Conservation (phyloP, 2,113 vertebrate genomes). For the Harpagus bidentatus region DNA sequence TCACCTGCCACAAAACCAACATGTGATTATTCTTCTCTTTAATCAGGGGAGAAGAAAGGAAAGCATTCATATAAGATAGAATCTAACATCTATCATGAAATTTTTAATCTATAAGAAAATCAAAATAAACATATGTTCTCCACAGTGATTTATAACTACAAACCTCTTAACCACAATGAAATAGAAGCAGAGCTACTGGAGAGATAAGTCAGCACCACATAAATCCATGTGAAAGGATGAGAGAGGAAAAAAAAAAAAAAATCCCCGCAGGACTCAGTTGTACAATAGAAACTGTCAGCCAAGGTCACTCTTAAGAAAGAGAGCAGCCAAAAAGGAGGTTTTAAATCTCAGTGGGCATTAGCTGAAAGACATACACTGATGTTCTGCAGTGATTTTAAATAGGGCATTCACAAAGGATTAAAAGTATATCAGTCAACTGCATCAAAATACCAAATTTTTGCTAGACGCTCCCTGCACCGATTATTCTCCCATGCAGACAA, state of each 20-base stretch:
- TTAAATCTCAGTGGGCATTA: constrained; percentile 44
- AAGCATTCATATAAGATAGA: rapidly evolving
- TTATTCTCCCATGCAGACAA: neutral
- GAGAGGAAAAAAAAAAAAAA: neutral
- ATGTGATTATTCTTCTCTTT: neutral
- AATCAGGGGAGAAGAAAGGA: neutral
- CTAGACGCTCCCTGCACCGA: neutral
- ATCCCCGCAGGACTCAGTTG: neutral
- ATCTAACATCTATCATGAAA: neutral
- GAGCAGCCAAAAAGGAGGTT: constrained; percentile 38
- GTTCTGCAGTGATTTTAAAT: constrained; percentile 38
- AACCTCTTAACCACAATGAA: neutral
- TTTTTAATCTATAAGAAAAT: neutral
- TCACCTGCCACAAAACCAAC: neutral
- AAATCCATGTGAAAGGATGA: neutral
- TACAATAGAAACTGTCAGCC: neutral
- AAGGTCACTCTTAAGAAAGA: constrained; percentile 47
- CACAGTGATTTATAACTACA: neutral
- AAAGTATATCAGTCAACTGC: neutral
- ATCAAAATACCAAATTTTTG: neutral
- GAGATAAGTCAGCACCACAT: neutral
- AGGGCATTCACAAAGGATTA: constrained; percentile 29
- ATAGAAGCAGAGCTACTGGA: neutral
- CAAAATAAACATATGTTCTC: neutral
- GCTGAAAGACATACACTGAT: neutral